Conservation (phyloP, 2,888 invertebrate species). For the Lobophora halterata region DNA sequence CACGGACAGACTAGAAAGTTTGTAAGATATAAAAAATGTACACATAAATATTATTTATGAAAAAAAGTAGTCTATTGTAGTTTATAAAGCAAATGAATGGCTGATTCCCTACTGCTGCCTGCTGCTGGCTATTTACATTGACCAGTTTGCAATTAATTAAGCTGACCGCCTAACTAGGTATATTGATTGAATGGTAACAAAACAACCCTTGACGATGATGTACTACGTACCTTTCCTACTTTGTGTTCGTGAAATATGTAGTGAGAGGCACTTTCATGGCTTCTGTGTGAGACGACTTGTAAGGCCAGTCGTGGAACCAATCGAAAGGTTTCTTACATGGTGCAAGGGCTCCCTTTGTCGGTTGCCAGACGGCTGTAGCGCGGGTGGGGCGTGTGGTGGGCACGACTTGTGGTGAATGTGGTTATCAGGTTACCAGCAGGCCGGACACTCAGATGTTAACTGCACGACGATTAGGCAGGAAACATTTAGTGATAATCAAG, state of each 20-base stretch:
- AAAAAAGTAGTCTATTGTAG: too few species aligned
- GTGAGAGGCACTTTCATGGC: slow-evolving; percentile 44
- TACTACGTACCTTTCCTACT: too few species aligned
- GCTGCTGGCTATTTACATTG: slow-evolving; percentile 19
- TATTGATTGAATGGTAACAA: too few species aligned
- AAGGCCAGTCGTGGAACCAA: slow-evolving; percentile 37
- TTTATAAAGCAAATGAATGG: slow-evolving; percentile 17
- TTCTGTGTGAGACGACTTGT: slow-evolving; percentile 60
- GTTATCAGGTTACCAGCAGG: slow-evolving; percentile 42
- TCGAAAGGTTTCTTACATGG: slow-evolving; percentile 60
- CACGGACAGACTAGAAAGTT: too few species aligned
- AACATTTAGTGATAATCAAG: too few species aligned
- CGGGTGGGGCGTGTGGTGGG: slow-evolving; percentile 17
- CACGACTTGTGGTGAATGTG: slow-evolving; percentile 35
- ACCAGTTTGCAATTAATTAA: slow-evolving; percentile 25
- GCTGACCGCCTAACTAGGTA: slow-evolving; percentile 8
- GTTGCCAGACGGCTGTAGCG: slow-evolving; percentile 19
- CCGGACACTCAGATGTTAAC: slow-evolving; percentile 23
- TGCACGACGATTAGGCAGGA: slow-evolving; percentile 24
- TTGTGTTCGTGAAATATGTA: slow-evolving; percentile 5
- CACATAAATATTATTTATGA: too few species aligned
- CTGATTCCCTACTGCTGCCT: too few species aligned
- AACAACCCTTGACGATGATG: too few species aligned
- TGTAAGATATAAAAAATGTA: too few species aligned
- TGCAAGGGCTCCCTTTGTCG: slow-evolving; percentile 22